phyloP scores from a whole-genome alignment of 1,140 invertebrate species.

The Sweltsa coloradensis region DNA sequence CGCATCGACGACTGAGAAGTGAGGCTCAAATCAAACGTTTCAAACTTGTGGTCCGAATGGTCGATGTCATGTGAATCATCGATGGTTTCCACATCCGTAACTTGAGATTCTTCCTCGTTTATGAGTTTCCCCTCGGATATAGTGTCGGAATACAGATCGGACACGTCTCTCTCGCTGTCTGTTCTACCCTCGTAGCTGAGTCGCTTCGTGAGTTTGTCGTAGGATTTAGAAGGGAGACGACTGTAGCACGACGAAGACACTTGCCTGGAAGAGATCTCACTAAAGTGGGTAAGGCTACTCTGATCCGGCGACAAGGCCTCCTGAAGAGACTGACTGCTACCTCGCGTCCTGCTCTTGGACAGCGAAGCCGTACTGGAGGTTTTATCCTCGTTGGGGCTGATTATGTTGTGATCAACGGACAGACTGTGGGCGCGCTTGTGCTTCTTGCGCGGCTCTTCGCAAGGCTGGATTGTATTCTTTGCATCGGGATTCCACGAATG shows the following conservation, averaged over 20 bases:
- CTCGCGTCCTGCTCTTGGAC: not conserved
- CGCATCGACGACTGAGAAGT: no score
- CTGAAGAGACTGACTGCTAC: conserved; percentile 9
- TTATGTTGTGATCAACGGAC: conserved; percentile 3
- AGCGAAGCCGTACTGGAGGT: conserved; percentile 3
- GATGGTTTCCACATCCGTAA: no score
- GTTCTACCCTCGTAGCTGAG: not conserved
- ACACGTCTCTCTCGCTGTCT: not conserved
- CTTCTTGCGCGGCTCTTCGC: conserved; percentile 22
- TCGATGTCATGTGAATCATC: no score
- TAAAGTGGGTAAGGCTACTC: not conserved
- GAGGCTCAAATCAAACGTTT: no score
- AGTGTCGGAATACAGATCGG: not conserved
- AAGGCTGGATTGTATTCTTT: not conserved
- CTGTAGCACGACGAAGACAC: not conserved
- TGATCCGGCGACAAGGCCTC: not conserved
- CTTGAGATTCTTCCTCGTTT: not conserved
- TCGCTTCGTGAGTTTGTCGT: not conserved
- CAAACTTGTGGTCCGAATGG: no score
- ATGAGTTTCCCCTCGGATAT: not conserved
- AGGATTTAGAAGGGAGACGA: not conserved
- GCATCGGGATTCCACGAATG: conserved; percentile 41
- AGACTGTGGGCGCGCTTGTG: conserved; percentile 46
- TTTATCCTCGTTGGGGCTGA: not conserved
- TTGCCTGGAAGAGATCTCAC: not conserved